Percentiles rank a stretch among this genome's conserved stretches.
phyloP scores from a whole-genome alignment of 2,888 invertebrate species.

The Disparrhopalites patrizii region DNA sequence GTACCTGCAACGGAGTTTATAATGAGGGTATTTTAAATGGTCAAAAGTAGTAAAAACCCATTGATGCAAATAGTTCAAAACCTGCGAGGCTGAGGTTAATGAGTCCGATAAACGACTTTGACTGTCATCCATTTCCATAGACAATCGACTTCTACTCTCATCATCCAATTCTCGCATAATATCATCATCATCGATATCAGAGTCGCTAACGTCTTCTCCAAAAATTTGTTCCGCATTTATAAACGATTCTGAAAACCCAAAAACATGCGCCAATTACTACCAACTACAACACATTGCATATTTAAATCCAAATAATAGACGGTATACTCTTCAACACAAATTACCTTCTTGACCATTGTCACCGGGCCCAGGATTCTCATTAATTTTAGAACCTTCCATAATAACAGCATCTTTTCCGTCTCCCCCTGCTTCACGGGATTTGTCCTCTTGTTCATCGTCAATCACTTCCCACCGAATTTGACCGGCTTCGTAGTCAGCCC shows the following conservation, averaged over 20 bases:
- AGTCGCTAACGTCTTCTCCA: conserved; percentile 87
- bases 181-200: conserved; percentile 66
- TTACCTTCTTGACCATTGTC: conserved; percentile 37
- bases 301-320: not conserved
- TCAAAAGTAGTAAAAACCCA: not conserved
- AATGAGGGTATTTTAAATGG: not conserved
- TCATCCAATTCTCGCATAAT: conserved; percentile 19
- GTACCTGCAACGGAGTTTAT: not conserved
- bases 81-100: conserved; percentile 34
- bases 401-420: conserved; percentile 38
- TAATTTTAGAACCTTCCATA: conserved; percentile 48
- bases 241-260: conserved; percentile 50
- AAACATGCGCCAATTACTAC: conserved; percentile 1
- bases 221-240: conserved; percentile 66
- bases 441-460: conserved; percentile 72
- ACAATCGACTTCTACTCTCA: conserved; percentile 43
- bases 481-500: conserved; percentile 89
- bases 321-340: too few relatives aligned
- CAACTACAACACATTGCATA: not conserved
- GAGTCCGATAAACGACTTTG: conserved; percentile 43
- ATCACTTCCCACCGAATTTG: conserved; percentile 84
- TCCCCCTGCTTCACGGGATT: conserved; percentile 51
- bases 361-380: conserved; percentile 39
- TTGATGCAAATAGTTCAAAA: conserved; percentile 7
- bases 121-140: conserved; percentile 39